Evolutionary conservation across 2,888 invertebrate genomes (phyloP), one percentile per base, ranked within the genome.

Genomic region (Morpho deidamia): DNA sequence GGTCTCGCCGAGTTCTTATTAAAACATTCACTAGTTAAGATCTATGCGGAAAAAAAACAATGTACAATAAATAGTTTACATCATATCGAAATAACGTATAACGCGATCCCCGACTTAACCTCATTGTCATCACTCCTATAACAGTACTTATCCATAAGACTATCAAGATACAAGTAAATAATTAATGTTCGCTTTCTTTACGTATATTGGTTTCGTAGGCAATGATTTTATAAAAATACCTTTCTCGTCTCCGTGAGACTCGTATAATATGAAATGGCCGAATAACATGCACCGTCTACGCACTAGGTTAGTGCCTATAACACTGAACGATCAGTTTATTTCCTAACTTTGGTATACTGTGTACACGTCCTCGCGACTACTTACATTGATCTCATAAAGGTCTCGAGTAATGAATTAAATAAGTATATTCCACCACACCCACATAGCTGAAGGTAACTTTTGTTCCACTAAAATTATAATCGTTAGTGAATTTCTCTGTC

Each of bases 341-440:
- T 75, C 69, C 88, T 90, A 90, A 82, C 90, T 90, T 90, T 90
- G 90, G 90, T 90, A 90, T 90, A 87, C 88, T 81, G 82, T 83
- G 81, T 81, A 81, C 78, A 78, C 73, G 72, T 75, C 77, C 70
- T 66, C 70, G 72, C 71, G 76, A 71, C 70, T n/a, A 76, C 74
- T 68, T 47, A 51, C 44, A 56, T 59, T 53, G 44, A 55, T 73
- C 77, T 77, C 76, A 69, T 77, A 77, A 73, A 76, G 72, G 68
- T 74, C 46, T 74, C 71, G 74, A 72, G 69, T 69, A 72, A 73
- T 72, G 72, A 73, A 75, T 71, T 63, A 57, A 62, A 61, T 67
- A 71, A 68, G 70, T 70, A 67, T 68, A 58, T 58, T 39, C 58
- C 54, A 58, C 58, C 64, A 76, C 74, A 72, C 76, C 78, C 78